A percentile compares a stretch with the other conserved stretches of the same genome.
These are phyloP conservation scores for Calephelis nemesis DNA, from an alignment of 1,140 invertebrate genomes.

Conservation along the genomic window DNA sequence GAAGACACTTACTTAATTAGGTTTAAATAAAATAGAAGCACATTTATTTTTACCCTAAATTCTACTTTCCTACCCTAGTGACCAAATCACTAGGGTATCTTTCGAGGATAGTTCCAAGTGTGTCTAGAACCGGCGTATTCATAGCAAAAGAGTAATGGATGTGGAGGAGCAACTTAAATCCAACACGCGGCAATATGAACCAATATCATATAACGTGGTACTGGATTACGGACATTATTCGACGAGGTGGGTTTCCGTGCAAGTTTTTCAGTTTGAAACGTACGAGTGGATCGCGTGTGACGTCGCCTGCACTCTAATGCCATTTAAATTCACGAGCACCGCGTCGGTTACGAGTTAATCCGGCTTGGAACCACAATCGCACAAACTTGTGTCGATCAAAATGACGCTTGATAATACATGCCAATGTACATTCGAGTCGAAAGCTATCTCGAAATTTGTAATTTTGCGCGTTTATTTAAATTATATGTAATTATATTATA, in stretches of 20 bases:
- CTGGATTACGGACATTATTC: conserved; percentile 6
- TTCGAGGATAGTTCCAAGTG: no score
- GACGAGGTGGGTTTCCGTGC: conserved; percentile 4
- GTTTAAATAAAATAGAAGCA: no score
- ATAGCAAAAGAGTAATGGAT: no score
- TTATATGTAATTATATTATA: no score
- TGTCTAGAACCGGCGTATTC: no score
- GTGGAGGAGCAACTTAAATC: neutral
- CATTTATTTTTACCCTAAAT: no score
- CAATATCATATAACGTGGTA: conserved; percentile 1
- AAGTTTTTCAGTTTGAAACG: conserved; percentile 18
- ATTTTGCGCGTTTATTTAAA: no score
- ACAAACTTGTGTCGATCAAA: conserved; percentile 39
- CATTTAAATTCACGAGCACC: conserved; percentile 37
- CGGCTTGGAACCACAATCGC: conserved; percentile 29
- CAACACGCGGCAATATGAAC: neutral
- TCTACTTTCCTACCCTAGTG: no score
- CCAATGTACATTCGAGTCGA: neutral
- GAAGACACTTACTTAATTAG: no score
- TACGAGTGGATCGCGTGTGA: conserved; percentile 23
- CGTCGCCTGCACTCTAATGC: conserved; percentile 28
- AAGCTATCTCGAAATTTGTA: neutral
- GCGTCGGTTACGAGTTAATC: conserved; percentile 37
- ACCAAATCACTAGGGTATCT: no score
- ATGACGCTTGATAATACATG: conserved; percentile 19